Evolutionary conservation across 2,797 vertebrate species (phyloP).

Genomic region (Malacoctenus gilli): DNA sequence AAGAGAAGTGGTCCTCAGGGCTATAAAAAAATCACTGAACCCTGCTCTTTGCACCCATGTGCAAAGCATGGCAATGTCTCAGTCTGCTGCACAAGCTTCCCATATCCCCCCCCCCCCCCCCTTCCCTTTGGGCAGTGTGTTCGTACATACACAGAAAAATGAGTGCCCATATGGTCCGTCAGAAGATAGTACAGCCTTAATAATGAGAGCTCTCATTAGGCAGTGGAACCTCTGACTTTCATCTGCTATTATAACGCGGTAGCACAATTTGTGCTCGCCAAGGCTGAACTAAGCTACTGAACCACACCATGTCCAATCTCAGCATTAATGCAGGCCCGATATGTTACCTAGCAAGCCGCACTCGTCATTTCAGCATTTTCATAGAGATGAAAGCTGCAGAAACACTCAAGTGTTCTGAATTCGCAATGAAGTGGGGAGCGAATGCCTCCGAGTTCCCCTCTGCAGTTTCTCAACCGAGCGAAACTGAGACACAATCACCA

Average conservation of each 20-base stretch:
- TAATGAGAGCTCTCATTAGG: conserved; percentile 78
- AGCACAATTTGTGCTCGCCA: conserved; percentile 68
- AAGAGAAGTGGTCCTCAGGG: conserved; percentile 68
- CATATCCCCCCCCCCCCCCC: conserved; percentile 44
- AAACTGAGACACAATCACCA: too few relatives aligned
- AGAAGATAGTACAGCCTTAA: conserved; percentile 69
- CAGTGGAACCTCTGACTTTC: conserved; percentile 69
- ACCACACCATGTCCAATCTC: conserved; percentile 70
- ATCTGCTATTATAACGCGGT: conserved; percentile 67
- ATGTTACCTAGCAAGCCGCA: conserved; percentile 60
- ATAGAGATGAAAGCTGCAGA: conserved; percentile 66
- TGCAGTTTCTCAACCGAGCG: conserved; percentile 27
- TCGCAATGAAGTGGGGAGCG: conserved; percentile 48
- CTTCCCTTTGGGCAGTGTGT: conserved; percentile 70
- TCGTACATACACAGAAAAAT: conserved; percentile 67
- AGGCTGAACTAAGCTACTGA: conserved; percentile 72
- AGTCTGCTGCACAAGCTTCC: conserved; percentile 71
- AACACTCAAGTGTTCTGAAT: conserved; percentile 66
- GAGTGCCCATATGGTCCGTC: conserved; percentile 66
- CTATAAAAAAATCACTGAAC: conserved; percentile 69
- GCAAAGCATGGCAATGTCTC: conserved; percentile 73
- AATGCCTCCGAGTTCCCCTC: conserved; percentile 30
- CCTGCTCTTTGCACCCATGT: conserved; percentile 71
- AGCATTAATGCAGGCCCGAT: conserved; percentile 68
- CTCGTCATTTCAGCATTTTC: conserved; percentile 66